These are phyloP conservation scores for Coccyzus lansbergi DNA, from an alignment of 2,797 vertebrate genomes.

Conservation along the genomic window DNA sequence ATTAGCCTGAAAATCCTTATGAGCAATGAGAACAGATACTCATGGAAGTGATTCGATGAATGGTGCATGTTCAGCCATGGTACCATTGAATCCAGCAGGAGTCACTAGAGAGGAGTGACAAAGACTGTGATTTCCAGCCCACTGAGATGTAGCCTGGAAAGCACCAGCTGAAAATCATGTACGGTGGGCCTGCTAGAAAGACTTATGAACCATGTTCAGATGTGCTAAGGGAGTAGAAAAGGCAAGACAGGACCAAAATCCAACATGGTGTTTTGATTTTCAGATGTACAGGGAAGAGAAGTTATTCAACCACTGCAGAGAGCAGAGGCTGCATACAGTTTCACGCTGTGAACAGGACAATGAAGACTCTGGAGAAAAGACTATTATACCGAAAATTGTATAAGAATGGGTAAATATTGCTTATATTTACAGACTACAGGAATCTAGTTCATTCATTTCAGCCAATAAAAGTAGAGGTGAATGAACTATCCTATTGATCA, in stretches of 20 bases:
- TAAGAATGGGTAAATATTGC: background rate
- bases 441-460: background rate
- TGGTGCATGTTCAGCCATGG: background rate
- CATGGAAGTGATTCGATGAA: fast-evolving
- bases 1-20: background rate
- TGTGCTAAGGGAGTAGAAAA: background rate
- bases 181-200: background rate
- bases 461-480: background rate
- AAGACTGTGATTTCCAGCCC: background rate
- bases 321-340: background rate
- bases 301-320: background rate
- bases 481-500: background rate
- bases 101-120: background rate
- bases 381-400: background rate
- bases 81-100: background rate
- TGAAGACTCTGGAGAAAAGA: background rate
- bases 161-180: background rate
- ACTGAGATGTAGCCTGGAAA: background rate
- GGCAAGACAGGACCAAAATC: background rate
- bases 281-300: background rate
- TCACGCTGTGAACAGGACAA: background rate
- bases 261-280: background rate
- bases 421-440: background rate
- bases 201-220: background rate
- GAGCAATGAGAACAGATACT: background rate